Percentiles rank a stretch among this genome's conserved stretches.
Evolutionary conservation across 2,113 vertebrate species (phyloP).

Genomic region (Muntiacus muntjak): DNA sequence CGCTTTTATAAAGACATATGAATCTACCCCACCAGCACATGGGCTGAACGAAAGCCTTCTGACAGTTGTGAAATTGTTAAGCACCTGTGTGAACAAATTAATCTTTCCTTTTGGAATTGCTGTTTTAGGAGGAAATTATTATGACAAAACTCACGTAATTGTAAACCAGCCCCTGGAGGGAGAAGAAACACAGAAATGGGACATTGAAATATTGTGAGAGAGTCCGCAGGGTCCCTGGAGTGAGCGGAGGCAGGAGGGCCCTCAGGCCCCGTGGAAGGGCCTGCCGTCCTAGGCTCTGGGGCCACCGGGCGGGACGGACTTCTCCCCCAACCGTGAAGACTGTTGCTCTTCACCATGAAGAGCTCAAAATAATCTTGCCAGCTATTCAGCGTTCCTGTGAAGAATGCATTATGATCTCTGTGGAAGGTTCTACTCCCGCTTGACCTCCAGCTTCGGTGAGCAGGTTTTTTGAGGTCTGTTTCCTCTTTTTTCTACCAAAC

Average conservation of each 20-base stretch:
- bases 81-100: conserved; percentile 20
- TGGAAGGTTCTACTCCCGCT: conserved; percentile 7
- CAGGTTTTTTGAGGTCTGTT: neutral
- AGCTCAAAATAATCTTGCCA: neutral
- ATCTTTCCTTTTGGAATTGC: conserved; percentile 47
- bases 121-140: conserved; percentile 82
- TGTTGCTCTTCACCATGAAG: neutral
- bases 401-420: neutral
- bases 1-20: neutral
- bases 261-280: neutral
- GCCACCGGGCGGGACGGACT: conserved; percentile 20
- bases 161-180: conserved; percentile 74
- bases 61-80: neutral
- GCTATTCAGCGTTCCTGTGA: neutral
- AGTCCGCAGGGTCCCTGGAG: neutral
- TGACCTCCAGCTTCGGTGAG: neutral
- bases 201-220: conserved; percentile 83
- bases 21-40: neutral
- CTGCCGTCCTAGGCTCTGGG: conserved; percentile 65
- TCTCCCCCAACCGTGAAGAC: neutral
- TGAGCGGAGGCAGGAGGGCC: neutral
- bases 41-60: conserved; percentile 3
- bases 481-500: neutral
- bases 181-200: conserved; percentile 83
- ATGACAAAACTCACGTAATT: conserved; percentile 83